Conservation (phyloP, 2,797 vertebrate species). For the Pangasius mekongensis region DNA sequence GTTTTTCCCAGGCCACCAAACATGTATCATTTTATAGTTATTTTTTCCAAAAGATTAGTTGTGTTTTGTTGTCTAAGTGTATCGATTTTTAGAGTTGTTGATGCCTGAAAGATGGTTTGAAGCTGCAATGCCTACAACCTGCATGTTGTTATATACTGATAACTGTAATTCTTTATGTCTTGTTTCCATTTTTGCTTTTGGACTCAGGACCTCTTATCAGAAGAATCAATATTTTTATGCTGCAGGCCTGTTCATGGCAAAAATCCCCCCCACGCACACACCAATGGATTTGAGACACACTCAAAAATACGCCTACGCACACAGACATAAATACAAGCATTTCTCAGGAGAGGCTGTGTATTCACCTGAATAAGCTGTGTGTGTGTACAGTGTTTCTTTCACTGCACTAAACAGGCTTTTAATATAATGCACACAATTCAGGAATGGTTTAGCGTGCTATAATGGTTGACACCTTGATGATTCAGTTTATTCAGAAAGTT, state of each 20-base stretch:
- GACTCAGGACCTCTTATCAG: slow-evolving; percentile 39
- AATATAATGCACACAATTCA: slow-evolving; percentile 34
- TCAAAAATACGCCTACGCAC: slow-evolving; percentile 30
- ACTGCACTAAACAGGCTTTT: slow-evolving; percentile 36
- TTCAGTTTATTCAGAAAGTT: slow-evolving; percentile 17
- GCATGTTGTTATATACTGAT: neutral
- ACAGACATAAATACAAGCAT: slow-evolving; percentile 37
- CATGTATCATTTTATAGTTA: neutral
- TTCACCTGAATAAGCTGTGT: slow-evolving; percentile 36
- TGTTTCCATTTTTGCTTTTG: slow-evolving; percentile 38
- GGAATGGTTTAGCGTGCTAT: slow-evolving; percentile 32
- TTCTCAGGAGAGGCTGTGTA: slow-evolving; percentile 29
- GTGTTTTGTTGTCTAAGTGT: neutral
- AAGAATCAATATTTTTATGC: slow-evolving; percentile 37
- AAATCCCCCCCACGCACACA: slow-evolving; percentile 29
- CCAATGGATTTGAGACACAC: slow-evolving; percentile 29
- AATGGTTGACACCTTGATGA: slow-evolving; percentile 15
- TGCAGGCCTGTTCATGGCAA: slow-evolving; percentile 29
- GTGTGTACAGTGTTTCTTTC: neutral
- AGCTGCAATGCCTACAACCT: neutral
- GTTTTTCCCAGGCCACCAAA: neutral
- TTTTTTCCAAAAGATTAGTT: neutral
- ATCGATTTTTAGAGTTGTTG: neutral
- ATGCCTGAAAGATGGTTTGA: neutral
- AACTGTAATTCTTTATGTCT: slow-evolving; percentile 18